Percentiles rank a stretch among this genome's conserved stretches.
phyloP scores from a whole-genome alignment of 2,888 invertebrate genomes.

The Fragum sueziense region DNA sequence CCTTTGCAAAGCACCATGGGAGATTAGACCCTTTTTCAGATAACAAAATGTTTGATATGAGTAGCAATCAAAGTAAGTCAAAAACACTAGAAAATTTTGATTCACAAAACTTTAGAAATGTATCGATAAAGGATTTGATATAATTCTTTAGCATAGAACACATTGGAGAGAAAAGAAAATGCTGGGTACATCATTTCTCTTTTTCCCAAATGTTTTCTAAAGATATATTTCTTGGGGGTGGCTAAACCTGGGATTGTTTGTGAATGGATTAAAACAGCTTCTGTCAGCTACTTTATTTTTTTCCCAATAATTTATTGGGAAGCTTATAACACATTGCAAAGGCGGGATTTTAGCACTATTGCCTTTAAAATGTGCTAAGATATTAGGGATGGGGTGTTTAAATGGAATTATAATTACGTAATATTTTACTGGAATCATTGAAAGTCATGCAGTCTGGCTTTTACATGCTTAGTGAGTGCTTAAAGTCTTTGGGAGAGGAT shows the following conservation, averaged over 20 bases:
- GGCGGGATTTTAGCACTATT: conserved; percentile 20
- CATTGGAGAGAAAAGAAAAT: not conserved
- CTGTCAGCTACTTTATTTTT: conserved; percentile 6
- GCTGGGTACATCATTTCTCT: not conserved
- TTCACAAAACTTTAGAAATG: too few species aligned
- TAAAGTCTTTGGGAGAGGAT: not conserved
- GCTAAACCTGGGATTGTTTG: too few species aligned
- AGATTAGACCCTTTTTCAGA: not conserved
- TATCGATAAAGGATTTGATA: too few species aligned
- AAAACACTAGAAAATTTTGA: too few species aligned
- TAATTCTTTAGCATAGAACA: not conserved
- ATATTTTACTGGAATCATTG: not conserved
- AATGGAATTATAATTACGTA: not conserved
- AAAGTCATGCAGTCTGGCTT: not conserved
- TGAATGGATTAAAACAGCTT: too few species aligned
- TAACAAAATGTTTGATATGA: not conserved
- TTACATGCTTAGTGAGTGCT: not conserved
- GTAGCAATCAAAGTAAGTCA: too few species aligned
- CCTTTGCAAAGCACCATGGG: conserved; percentile 9
- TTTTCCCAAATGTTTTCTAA: not conserved
- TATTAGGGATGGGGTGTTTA: not conserved
- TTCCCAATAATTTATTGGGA: conserved; percentile 15
- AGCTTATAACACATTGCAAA: conserved; percentile 13
- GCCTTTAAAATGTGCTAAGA: conserved; percentile 7
- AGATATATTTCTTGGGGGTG: not conserved